Conservation (phyloP, 2,797 vertebrate species). For the Leuciscus waleckii region DNA sequence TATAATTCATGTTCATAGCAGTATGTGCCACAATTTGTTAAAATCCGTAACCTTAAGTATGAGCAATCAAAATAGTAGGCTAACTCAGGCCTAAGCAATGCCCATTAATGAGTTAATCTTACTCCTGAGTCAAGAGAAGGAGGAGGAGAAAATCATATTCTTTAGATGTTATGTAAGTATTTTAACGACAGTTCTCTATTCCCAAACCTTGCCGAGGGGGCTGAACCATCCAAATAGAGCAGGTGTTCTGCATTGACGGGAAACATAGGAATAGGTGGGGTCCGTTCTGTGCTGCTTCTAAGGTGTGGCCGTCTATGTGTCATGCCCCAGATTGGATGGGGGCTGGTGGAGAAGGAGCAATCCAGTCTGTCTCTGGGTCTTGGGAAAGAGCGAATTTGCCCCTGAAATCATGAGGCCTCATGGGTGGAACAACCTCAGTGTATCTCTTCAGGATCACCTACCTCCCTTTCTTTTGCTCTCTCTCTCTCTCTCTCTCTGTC, state of each 20-base stretch:
- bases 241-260: slow-evolving; percentile 51
- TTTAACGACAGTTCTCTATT: slow-evolving; percentile 2
- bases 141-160: background rate
- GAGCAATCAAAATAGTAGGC: background rate
- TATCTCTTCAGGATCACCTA: slow-evolving; percentile 14
- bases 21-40: background rate
- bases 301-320: slow-evolving; percentile 44
- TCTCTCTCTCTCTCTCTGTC: background rate
- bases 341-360: slow-evolving; percentile 57
- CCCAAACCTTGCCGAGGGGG: slow-evolving; percentile 31
- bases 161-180: background rate
- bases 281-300: slow-evolving; percentile 49
- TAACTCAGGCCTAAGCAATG: background rate
- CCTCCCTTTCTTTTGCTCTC: background rate
- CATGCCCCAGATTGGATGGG: slow-evolving; percentile 38
- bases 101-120: background rate
- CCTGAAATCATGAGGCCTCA: slow-evolving; percentile 25
- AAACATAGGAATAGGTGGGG: slow-evolving; percentile 41
- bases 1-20: background rate
- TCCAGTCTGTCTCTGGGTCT: slow-evolving; percentile 48
- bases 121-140: background rate
- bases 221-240: slow-evolving; percentile 48
- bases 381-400: slow-evolving; percentile 50
- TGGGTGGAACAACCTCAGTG: slow-evolving; percentile 47
- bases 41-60: background rate